These are phyloP conservation scores for Drosophila colorata DNA, from an alignment of 2,888 invertebrate genomes.

Conservation along the genomic window DNA sequence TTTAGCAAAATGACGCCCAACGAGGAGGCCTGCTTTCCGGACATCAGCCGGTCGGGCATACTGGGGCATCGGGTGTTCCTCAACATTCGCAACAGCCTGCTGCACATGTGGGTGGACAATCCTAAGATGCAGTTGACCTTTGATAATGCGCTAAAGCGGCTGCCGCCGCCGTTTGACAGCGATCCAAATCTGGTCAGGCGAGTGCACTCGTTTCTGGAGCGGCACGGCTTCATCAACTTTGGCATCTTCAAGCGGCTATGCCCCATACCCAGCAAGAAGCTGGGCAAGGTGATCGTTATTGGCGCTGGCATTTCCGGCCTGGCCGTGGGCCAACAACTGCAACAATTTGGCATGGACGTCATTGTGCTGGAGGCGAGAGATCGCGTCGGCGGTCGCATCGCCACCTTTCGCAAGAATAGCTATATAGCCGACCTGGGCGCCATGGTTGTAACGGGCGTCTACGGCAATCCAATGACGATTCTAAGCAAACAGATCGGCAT, in stretches of 20 bases:
- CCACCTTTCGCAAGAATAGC: conserved; percentile 94
- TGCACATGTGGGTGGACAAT: conserved; percentile 98
- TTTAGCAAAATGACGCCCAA: conserved; percentile 97
- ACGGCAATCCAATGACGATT: conserved; percentile 98
- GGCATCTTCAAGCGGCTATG: conserved; percentile 96
- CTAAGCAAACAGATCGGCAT: conserved; percentile 98
- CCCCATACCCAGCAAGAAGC: conserved; percentile 88
- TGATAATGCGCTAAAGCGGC: conserved; percentile 92
- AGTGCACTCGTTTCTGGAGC: conserved; percentile 95
- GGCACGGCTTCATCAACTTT: conserved; percentile 99
- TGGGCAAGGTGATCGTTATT: conserved; percentile 87
- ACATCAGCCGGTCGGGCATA: conserved; percentile 93
- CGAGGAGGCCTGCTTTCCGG: conserved; percentile 97
- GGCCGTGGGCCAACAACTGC: conserved; percentile 96
- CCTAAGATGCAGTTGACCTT: conserved; percentile 95
- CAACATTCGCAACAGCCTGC: conserved; percentile 94
- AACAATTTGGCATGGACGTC: conserved; percentile 98
- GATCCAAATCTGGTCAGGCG: conserved; percentile 93
- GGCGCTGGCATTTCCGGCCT: conserved; percentile 95
- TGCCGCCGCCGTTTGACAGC: conserved; percentile 96
- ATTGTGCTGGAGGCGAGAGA: conserved; percentile 95
- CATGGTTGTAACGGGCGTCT: conserved; percentile 98
- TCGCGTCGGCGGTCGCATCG: conserved; percentile 98
- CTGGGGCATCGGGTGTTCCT: conserved; percentile 95
- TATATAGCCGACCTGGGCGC: conserved; percentile 92